Evolutionary conservation across 2,888 invertebrate species (phyloP), one percentile per base, ranked within the genome.

Genomic region (Patella pellucida): DNA sequence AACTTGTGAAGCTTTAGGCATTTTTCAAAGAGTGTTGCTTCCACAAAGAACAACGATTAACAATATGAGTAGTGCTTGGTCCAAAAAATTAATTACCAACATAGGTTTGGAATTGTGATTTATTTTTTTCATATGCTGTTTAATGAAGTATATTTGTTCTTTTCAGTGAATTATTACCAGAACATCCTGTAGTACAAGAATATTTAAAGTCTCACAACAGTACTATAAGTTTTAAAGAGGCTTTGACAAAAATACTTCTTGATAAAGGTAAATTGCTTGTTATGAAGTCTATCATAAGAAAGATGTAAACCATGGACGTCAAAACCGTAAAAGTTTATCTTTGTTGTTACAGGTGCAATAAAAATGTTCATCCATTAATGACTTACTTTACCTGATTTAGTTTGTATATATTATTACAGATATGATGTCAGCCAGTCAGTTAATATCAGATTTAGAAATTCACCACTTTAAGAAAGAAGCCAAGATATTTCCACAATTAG

Each of bases 401-500:
- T 41, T 41, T 41, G 41, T 9, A 41, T 41, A 41, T 41, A 41
- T n/a, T 69, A 69, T 83, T 83, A 23, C 83, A 89, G 89, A 89
- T 72, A 84, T 87, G 83, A 85, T 87, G 84, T 85, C 87, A 50
- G 83, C 85, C 15, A 84, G 88, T 69, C 87, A 89, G 76, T 82
- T 88, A n/a, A 76, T 88, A 67, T 75, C 85, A 27, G 90, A 89
- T 50, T 75, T 89, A 12, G 88, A 89, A 68, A 79, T 79, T 0
- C 27, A 86, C 5, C 77, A 69, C n/a, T 88, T 89, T 77, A 84
- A 87, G 73, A 79, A 82, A 67, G 85, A 84, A 0, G 77, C 79
- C 19, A 84, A 84, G 70, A 84, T 88, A 7, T 79, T 85, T 68
- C 88, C 89, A 2, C 90, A 90, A 79, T 73, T 90, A 3, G 86